Evolutionary conservation across 2,113 vertebrate species (phyloP).

Genomic region (Leptobrachium ailaonicum): DNA sequence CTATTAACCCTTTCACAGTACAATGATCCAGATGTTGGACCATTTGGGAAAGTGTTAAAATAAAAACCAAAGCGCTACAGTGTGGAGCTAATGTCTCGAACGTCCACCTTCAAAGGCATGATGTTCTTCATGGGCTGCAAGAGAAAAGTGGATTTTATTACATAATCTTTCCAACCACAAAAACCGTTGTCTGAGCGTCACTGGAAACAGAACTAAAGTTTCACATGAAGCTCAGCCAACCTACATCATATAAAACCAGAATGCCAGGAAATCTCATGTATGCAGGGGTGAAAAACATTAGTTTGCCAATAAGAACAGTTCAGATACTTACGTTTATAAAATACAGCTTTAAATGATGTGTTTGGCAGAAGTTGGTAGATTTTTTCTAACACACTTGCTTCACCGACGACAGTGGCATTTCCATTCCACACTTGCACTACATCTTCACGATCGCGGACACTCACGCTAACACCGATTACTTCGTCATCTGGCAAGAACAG

Average conservation of each 20-base stretch:
- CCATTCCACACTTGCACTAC: conserved; percentile 95
- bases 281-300: too few relatives aligned
- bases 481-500: conserved; percentile 80
- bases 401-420: conserved; percentile 81
- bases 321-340: conserved; percentile 92
- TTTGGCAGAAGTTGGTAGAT: conserved; percentile 88
- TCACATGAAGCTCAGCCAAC: too few relatives aligned
- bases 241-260: too few relatives aligned
- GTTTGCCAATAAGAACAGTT: too few relatives aligned
- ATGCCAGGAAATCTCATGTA: too few relatives aligned
- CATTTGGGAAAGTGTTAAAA: conserved; percentile 36
- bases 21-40: conserved; percentile 16
- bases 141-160: conserved; percentile 45
- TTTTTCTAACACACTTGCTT: conserved; percentile 86
- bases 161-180: too few relatives aligned
- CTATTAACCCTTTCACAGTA: conserved; percentile 17
- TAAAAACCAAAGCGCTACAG: conserved; percentile 60
- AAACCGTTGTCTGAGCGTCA: too few relatives aligned
- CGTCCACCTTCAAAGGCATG: conserved; percentile 91
- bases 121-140: conserved; percentile 91
- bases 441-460: conserved; percentile 88
- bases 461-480: conserved; percentile 91
- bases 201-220: too few relatives aligned
- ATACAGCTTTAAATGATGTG: conserved; percentile 87
- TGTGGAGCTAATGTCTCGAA: conserved; percentile 75